Conservation (phyloP, 2,113 vertebrate genomes). For the Pteronura brasiliensis region DNA sequence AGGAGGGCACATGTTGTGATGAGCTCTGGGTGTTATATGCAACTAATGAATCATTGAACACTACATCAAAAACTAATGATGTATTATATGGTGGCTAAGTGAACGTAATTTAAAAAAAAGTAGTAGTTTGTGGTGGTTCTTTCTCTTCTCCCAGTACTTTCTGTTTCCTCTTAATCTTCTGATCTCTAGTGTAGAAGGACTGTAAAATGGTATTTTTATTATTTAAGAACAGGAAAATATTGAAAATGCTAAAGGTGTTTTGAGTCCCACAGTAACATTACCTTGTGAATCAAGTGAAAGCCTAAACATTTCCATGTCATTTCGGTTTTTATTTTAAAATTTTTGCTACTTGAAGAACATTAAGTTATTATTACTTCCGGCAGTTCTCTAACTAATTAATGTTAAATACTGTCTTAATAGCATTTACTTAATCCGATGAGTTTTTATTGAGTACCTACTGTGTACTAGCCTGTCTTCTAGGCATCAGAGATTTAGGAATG, state of each 20-base stretch:
- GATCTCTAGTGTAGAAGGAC: neutral
- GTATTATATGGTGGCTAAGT: too few relatives aligned
- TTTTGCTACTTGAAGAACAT: neutral
- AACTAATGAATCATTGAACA: too few relatives aligned
- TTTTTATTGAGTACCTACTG: neutral
- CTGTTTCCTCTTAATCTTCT: neutral
- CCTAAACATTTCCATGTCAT: neutral
- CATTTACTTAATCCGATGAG: neutral
- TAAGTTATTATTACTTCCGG: constrained; percentile 11
- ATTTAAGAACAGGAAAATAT: neutral
- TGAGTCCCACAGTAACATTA: neutral
- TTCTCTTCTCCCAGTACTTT: neutral
- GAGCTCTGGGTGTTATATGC: too few relatives aligned
- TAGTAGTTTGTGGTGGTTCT: neutral
- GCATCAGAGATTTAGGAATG: neutral
- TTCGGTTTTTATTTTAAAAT: neutral
- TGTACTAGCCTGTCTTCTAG: neutral
- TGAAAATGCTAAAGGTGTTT: neutral
- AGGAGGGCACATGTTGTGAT: too few relatives aligned
- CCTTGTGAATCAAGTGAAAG: constrained; percentile 16
- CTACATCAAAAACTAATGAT: too few relatives aligned
- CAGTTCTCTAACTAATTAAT: neutral
- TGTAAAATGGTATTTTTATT: neutral
- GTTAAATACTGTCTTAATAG: neutral
- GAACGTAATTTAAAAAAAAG: neutral